Percentiles rank a stretch among this genome's conserved stretches.
Conservation (phyloP, 2,113 vertebrate genomes). For the Amphiprion ocellaris region DNA sequence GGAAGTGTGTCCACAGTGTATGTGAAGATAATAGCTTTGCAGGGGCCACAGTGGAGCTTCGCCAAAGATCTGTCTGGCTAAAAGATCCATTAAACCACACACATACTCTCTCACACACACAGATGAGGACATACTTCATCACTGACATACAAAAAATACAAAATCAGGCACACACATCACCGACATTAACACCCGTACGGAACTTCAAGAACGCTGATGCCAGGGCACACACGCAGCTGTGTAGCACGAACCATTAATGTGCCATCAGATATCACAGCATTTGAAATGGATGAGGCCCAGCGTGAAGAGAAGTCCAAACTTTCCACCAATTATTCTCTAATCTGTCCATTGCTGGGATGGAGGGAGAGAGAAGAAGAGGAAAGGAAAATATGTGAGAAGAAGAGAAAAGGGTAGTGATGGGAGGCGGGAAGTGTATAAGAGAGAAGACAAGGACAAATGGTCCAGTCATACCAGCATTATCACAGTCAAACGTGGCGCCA, state of each 20-base stretch:
- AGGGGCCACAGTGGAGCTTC: slow-evolving; percentile 48
- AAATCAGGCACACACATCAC: slow-evolving; percentile 53
- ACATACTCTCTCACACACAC: slow-evolving; percentile 16
- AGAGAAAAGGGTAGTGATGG: not conserved
- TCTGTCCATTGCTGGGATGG: slow-evolving; percentile 36
- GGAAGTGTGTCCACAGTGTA: slow-evolving; percentile 55
- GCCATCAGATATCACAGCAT: slow-evolving; percentile 60
- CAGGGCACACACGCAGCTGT: slow-evolving; percentile 10
- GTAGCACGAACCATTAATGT: slow-evolving; percentile 45
- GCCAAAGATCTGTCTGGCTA: slow-evolving; percentile 74
- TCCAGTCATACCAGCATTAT: not conserved
- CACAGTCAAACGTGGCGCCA: no score
- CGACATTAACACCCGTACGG: slow-evolving; percentile 21
- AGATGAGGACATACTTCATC: slow-evolving; percentile 34
- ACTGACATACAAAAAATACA: slow-evolving; percentile 41
- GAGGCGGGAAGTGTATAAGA: not conserved
- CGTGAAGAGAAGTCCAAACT: slow-evolving; percentile 54
- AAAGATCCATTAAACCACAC: slow-evolving; percentile 62
- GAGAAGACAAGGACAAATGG: slow-evolving; percentile 15
- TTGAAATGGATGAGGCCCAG: slow-evolving; percentile 54
- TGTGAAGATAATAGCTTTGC: slow-evolving; percentile 72
- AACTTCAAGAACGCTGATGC: slow-evolving; percentile 7
- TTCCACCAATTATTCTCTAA: slow-evolving; percentile 69
- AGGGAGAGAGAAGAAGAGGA: not conserved
- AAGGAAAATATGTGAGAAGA: not conserved